Percentiles rank a stretch among this genome's conserved stretches.
Evolutionary conservation across 2,113 vertebrate species (phyloP).

Genomic region (Percopsis transmontana): DNA sequence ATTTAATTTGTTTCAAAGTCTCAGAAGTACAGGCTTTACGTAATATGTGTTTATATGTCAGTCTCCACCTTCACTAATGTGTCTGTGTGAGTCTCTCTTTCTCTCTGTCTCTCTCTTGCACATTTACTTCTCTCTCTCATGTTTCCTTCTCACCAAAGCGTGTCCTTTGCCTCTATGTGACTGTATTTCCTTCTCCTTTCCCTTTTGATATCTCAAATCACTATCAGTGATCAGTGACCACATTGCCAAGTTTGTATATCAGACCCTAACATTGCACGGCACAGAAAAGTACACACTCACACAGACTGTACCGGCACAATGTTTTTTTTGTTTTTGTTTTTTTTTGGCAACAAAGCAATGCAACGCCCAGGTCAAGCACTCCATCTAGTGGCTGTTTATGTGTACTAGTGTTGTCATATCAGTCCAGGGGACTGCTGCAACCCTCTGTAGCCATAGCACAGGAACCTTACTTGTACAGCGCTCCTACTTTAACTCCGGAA

Average conservation of each 20-base stretch:
- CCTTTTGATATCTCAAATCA: slow-evolving; percentile 30
- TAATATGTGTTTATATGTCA: slow-evolving; percentile 9
- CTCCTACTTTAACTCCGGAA: slow-evolving; percentile 5
- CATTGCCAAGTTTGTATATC: slow-evolving; percentile 51
- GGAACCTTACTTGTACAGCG: slow-evolving; percentile 25
- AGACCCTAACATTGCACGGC: slow-evolving; percentile 26
- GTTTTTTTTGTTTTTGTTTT: slow-evolving; percentile 27
- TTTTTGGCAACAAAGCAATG: slow-evolving; percentile 66
- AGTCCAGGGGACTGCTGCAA: slow-evolving; percentile 3
- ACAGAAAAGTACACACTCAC: slow-evolving; percentile 24
- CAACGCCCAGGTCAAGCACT: slow-evolving; percentile 54
- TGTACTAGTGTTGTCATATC: background rate
- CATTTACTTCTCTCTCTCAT: slow-evolving; percentile 16
- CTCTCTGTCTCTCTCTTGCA: slow-evolving; percentile 8
- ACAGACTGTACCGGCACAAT: slow-evolving; percentile 27
- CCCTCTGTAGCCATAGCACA: slow-evolving; percentile 48
- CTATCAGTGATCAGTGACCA: slow-evolving; percentile 20
- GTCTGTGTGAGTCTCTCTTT: slow-evolving; percentile 12
- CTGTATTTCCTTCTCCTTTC: slow-evolving; percentile 17
- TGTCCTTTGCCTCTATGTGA: slow-evolving; percentile 46
- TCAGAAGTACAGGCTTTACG: slow-evolving; percentile 33
- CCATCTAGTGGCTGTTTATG: slow-evolving; percentile 52
- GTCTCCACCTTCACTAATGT: slow-evolving; percentile 23
- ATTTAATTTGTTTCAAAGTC: slow-evolving; percentile 56
- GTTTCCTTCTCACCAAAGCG: slow-evolving; percentile 46